These are phyloP conservation scores for Drosophila nigricruria DNA, from an alignment of 2,888 invertebrate species.

Conservation along the genomic window DNA sequence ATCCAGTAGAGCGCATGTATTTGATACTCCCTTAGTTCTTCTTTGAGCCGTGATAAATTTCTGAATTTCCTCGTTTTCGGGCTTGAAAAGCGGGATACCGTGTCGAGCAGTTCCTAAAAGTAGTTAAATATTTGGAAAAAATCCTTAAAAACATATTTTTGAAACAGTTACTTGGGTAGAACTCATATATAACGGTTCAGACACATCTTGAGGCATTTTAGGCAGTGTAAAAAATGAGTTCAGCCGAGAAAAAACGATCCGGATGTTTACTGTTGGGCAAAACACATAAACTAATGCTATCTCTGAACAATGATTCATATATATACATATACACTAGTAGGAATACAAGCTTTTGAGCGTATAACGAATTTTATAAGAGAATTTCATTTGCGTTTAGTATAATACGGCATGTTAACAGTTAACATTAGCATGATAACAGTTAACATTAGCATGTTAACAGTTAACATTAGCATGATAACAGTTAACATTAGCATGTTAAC, in stretches of 20 bases:
- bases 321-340: background rate
- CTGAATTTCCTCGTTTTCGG: fast-evolving
- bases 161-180: background rate
- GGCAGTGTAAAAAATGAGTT: background rate
- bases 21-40: background rate
- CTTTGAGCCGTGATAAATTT: background rate
- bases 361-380: background rate
- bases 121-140: background rate
- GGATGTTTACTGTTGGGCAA: background rate
- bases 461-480: too few species aligned
- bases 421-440: too few species aligned
- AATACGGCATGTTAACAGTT: background rate
- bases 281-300: background rate
- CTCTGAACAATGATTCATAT: too few species aligned
- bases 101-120: background rate
- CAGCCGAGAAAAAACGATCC: background rate
- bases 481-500: too few species aligned
- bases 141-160: background rate
- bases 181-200: too few species aligned
- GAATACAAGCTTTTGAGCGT: background rate
- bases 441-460: too few species aligned
- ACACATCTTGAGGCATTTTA: background rate
- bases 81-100: background rate
- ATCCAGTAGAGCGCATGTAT: background rate
- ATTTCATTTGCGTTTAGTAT: background rate